phyloP scores from a whole-genome alignment of 2,888 invertebrate genomes.

The Tipula lateralis region DNA sequence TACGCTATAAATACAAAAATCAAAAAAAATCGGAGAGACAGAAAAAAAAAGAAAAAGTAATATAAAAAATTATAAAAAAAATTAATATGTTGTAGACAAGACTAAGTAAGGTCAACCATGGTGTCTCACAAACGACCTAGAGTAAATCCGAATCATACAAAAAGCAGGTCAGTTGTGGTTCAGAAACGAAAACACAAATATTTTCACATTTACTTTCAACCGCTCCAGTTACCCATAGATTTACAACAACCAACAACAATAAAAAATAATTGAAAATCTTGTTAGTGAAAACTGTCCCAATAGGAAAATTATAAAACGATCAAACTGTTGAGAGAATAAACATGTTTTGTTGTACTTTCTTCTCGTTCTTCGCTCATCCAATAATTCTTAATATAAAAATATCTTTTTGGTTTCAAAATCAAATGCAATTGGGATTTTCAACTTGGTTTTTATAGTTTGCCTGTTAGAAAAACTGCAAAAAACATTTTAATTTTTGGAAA shows the following conservation, averaged over 20 bases:
- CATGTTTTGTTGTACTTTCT: not conserved
- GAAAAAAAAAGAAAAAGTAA: no score
- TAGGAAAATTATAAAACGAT: not conserved
- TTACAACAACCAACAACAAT: not conserved
- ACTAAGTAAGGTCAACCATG: no score
- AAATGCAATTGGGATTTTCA: not conserved
- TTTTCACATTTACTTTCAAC: no score
- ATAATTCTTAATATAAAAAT: not conserved
- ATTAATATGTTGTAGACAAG: no score
- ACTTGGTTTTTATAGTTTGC: not conserved
- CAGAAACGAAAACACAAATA: no score
- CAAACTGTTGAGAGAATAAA: not conserved
- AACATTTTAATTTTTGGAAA: not conserved
- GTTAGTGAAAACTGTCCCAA: constrained; percentile 2
- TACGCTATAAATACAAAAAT: no score
- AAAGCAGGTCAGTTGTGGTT: no score
- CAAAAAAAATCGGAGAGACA: no score
- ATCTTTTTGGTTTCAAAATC: not conserved
- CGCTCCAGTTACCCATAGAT: no score
- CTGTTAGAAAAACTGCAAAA: not conserved
- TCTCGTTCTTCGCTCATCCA: not conserved
- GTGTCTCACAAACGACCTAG: no score
- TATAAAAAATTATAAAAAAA: no score
- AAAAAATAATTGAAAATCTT: not conserved
- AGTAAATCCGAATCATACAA: no score